Base-by-base conservation (phyloP, 2,113 vertebrate genomes). In the Actinemys pallida region DNA sequence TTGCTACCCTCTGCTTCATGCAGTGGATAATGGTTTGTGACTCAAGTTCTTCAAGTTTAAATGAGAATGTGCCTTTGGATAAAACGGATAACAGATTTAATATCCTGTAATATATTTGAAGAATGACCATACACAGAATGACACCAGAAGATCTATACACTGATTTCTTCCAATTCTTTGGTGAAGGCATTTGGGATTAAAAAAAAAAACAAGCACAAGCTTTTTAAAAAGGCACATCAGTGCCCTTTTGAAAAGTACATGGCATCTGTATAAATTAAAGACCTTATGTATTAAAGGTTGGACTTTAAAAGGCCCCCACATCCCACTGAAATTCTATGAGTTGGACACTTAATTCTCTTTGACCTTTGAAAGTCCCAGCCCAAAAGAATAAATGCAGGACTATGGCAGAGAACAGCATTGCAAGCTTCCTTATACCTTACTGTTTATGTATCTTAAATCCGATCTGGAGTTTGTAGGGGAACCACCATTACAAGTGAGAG, bases 91-190 rank as follows among this genome's bases (percentile, higher is more conserved):
- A 6, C n/a, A 54, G 4, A 59, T 49, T 79, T 47, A 65, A 79
- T 22, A 81, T 81, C 19, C 13, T 89, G 42, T 81, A 19, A 81
- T 19, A 27, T 31, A 62, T 86, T 24, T 76, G 20, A 78, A 86
- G n/a, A 6, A 16, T 78, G 3, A 39, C 49, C 0, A 0, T 65
- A 86, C 45, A 81, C 39, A 6, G 53, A 59, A 16, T 24, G 25
- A 59, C 5, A 81, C 5, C 2, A 91, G 49, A 78, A 57, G 17
- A 52, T 88, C 83, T 76, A 78, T 47, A 81, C 81, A 54, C 27
- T 39, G 2, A 16, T 53, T 57, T 57, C 10, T 24, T 24, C 53
- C 75, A 6, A 2, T 72, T 1, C 69, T 81, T 81, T 56, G 49
- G 39, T 57, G 39, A 42, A 29, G n/a, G 49, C n/a, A 69, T 69